Percentiles rank a stretch among this genome's conserved stretches.
Evolutionary conservation across 1,140 invertebrate species (phyloP).

Genomic region (Neuroterus valhalla): DNA sequence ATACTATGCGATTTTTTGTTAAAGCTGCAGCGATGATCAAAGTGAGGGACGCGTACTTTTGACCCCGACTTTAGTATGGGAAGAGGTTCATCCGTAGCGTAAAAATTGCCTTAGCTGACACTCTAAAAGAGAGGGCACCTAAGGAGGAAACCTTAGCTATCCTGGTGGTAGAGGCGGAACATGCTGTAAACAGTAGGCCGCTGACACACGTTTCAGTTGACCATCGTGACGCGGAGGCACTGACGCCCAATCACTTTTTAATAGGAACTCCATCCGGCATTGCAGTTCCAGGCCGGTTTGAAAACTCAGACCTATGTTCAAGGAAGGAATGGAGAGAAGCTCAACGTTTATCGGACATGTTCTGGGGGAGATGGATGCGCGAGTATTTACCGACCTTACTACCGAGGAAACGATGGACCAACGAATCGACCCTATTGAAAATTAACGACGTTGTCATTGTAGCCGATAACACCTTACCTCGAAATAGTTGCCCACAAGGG

Average conservation of each 20-base stretch:
- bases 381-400: slow-evolving; percentile 37
- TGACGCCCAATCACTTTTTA: slow-evolving; percentile 64
- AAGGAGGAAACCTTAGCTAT: slow-evolving; percentile 6
- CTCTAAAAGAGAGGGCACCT: slow-evolving; percentile 11
- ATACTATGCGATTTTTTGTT: no score
- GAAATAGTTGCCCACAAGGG: not conserved
- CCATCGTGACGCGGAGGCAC: slow-evolving; percentile 34
- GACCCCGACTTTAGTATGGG: no score
- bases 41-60: no score
- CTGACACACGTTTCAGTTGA: slow-evolving; percentile 50
- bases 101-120: not conserved
- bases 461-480: not conserved
- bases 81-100: no score
- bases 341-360: slow-evolving; percentile 7
- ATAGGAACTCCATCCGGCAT: slow-evolving; percentile 40
- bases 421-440: not conserved
- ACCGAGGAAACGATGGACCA: slow-evolving; percentile 36
- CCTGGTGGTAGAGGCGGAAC: slow-evolving; percentile 32
- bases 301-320: not conserved
- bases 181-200: slow-evolving; percentile 52
- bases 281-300: not conserved
- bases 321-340: slow-evolving; percentile 19
- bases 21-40: no score
- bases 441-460: not conserved
- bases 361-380: slow-evolving; percentile 34